phyloP scores from a whole-genome alignment of 2,888 invertebrate species.

The Margaritifera margaritifera region DNA sequence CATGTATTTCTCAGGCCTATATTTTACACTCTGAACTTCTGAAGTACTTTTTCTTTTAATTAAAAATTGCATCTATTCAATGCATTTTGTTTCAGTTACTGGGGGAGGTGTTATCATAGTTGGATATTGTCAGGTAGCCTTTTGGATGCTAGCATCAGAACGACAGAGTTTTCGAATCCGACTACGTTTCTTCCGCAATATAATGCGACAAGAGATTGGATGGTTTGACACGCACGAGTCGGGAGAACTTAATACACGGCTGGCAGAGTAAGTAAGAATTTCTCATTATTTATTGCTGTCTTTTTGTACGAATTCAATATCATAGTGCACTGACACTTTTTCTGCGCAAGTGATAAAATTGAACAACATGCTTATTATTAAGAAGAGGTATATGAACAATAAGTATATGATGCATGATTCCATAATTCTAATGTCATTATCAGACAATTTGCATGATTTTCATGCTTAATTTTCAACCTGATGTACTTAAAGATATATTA shows the following conservation, averaged over 20 bases:
- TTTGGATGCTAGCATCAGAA: conserved; percentile 72
- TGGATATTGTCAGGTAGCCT: conserved; percentile 69
- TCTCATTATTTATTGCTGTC: not conserved
- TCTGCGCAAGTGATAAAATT: no score
- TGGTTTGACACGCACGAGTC: conserved; percentile 71
- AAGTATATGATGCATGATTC: no score
- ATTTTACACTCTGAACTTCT: no score
- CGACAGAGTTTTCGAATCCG: conserved; percentile 74
- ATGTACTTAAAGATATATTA: no score
- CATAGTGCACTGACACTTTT: no score
- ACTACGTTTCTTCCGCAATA: conserved; percentile 71
- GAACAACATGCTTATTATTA: no score
- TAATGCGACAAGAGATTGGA: conserved; percentile 69
- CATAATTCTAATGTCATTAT: no score
- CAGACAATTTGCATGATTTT: no score
- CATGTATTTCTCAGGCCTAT: no score
- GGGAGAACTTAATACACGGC: conserved; percentile 67
- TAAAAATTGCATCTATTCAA: not conserved
- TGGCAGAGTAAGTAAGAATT: conserved; percentile 60
- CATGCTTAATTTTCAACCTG: no score
- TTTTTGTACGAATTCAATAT: not conserved
- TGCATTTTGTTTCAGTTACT: conserved; percentile 48
- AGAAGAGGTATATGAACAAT: no score
- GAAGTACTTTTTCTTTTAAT: no score
- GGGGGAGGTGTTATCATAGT: conserved; percentile 61